Conservation (phyloP, 2,797 vertebrate genomes). For the Sebastes ruberrimus region DNA sequence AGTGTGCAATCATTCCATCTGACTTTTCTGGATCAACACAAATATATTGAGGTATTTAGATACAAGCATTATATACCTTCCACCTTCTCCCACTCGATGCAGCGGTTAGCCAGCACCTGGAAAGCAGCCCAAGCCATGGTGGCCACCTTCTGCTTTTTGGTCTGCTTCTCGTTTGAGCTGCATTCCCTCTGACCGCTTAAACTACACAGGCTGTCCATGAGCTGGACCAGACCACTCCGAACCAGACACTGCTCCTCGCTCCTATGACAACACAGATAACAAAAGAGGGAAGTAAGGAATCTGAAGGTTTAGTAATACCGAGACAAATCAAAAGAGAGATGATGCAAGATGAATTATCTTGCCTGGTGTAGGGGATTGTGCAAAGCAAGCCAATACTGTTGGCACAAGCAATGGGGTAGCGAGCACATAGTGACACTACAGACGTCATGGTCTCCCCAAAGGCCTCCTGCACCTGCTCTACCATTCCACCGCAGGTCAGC, state of each 20-base stretch:
- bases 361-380: conserved; percentile 98
- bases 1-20: neutral
- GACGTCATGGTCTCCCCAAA: conserved; percentile 99
- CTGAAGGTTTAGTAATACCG: neutral
- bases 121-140: conserved; percentile 99
- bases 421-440: conserved; percentile 95
- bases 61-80: conserved; percentile 85
- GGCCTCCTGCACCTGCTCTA: conserved; percentile 98
- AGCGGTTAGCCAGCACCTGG: conserved; percentile 97
- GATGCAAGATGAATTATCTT: conserved; percentile 34
- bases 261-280: conserved; percentile 74
- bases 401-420: conserved; percentile 97
- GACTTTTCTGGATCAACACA: neutral
- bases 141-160: conserved; percentile 97
- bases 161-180: conserved; percentile 96
- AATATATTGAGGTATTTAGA: neutral
- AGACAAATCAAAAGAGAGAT: neutral
- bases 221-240: conserved; percentile 95
- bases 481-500: conserved; percentile 97
- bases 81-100: conserved; percentile 98
- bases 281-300: conserved; percentile 1
- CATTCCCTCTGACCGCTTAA: conserved; percentile 95
- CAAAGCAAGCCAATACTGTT: conserved; percentile 98
- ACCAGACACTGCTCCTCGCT: conserved; percentile 98
- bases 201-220: conserved; percentile 96